Percentiles rank a stretch among this genome's conserved stretches.
phyloP scores from a whole-genome alignment of 2,113 vertebrate genomes.

The Ursus arctos region DNA sequence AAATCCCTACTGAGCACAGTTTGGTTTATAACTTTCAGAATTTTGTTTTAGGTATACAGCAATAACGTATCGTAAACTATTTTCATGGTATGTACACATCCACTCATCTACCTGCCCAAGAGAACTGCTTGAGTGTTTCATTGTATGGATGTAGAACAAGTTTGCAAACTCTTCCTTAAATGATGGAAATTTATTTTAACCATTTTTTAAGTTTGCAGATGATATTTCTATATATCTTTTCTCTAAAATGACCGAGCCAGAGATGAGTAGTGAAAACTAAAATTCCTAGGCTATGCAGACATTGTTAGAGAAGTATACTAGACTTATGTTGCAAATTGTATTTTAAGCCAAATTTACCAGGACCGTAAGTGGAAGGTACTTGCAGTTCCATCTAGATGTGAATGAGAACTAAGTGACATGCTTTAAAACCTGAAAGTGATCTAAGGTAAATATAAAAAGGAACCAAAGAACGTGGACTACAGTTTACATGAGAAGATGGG shows the following conservation, averaged over 20 bases:
- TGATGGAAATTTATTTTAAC: neutral
- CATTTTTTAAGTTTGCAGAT: neutral
- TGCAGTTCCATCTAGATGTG: neutral
- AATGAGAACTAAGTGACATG: constrained; percentile 37
- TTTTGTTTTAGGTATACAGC: neutral
- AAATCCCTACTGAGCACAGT: neutral
- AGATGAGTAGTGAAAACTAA: constrained; percentile 32
- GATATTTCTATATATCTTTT: neutral
- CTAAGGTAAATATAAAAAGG: neutral
- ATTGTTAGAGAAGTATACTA: neutral
- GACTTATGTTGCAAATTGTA: neutral
- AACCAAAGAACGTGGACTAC: neutral
- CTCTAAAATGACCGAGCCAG: neutral
- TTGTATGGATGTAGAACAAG: neutral
- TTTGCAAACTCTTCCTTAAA: neutral
- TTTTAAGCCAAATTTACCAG: constrained; percentile 46
- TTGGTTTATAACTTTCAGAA: neutral
- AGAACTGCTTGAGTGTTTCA: neutral
- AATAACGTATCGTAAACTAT: neutral
- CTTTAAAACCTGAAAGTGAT: constrained; percentile 50
- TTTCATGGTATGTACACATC: neutral
- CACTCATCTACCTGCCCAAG: neutral
- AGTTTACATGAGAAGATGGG: neutral
- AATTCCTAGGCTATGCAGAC: neutral
- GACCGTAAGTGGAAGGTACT: neutral